phyloP scores from a whole-genome alignment of 2,888 invertebrate species.

The Ellobium chinense region DNA sequence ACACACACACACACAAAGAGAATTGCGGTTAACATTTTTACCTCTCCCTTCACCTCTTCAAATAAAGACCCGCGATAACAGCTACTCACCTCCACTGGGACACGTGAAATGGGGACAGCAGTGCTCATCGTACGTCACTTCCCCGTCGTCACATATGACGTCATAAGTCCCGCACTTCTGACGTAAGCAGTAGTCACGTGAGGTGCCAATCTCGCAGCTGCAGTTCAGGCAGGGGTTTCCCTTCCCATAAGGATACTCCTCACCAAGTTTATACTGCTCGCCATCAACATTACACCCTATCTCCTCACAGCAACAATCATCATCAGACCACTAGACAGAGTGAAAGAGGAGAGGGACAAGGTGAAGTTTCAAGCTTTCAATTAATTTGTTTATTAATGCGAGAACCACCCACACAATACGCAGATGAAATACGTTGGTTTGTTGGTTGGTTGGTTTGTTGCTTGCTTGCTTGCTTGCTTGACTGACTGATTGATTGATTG shows the following conservation, averaged over 20 bases:
- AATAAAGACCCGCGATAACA: too few species aligned
- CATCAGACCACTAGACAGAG: conserved; percentile 17
- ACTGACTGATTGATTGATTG: too few species aligned
- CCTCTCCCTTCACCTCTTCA: too few species aligned
- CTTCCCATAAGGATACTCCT: conserved; percentile 10
- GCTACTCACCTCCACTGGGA: conserved; percentile 27
- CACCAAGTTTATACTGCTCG: not conserved
- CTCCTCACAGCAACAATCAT: conserved; percentile 20
- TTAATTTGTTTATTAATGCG: too few species aligned
- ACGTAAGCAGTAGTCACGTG: conserved; percentile 19
- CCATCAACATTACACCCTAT: conserved; percentile 15
- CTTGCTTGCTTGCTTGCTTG: too few species aligned
- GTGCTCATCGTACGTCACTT: conserved; percentile 20
- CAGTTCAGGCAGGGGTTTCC: conserved; percentile 35
- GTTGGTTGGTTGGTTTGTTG: too few species aligned
- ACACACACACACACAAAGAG: too few species aligned
- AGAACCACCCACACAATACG: too few species aligned
- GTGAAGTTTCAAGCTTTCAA: too few species aligned
- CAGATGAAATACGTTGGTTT: too few species aligned
- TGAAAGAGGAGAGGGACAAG: not conserved
- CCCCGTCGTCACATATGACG: conserved; percentile 12
- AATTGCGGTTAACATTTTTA: too few species aligned
- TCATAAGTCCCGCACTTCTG: conserved; percentile 32
- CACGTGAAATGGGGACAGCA: conserved; percentile 35
- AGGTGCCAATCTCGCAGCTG: conserved; percentile 8